Conservation (phyloP, 2,113 vertebrate species). For the Alosa alosa region DNA sequence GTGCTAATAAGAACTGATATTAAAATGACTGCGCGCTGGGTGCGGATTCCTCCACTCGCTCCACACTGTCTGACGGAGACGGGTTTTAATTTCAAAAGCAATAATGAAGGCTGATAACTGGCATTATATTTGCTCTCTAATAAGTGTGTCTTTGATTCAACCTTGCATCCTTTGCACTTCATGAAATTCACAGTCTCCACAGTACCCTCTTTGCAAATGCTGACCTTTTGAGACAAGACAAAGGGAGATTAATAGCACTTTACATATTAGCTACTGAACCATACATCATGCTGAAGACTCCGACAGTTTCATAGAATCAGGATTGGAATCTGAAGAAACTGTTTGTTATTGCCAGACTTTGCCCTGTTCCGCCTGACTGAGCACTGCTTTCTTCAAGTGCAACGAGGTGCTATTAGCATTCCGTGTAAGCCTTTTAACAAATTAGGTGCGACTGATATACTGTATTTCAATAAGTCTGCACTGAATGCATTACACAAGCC, state of each 20-base stretch:
- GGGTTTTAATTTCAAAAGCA: neutral
- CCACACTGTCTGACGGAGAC: neutral
- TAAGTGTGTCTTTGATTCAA: constrained; percentile 38
- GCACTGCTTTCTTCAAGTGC: neutral
- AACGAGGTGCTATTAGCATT: neutral
- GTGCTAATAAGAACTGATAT: neutral
- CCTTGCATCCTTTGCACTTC: constrained; percentile 32
- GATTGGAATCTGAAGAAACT: constrained; percentile 32
- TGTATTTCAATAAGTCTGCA: neutral
- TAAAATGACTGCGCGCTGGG: neutral
- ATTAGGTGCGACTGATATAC: neutral
- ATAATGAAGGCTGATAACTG: constrained; percentile 21
- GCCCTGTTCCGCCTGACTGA: neutral
- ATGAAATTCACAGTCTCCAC: constrained; percentile 35
- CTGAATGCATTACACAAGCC: neutral
- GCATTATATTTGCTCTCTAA: constrained; percentile 21
- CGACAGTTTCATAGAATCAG: constrained; percentile 65
- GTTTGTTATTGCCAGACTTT: constrained; percentile 31
- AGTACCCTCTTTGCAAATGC: constrained; percentile 53
- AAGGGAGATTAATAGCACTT: constrained; percentile 70
- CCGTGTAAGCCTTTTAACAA: neutral
- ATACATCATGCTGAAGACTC: constrained; percentile 63
- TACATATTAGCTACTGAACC: constrained; percentile 57
- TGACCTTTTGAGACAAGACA: constrained; percentile 67
- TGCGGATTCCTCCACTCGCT: no score